Percentiles rank a stretch among this genome's conserved stretches.
phyloP scores from a whole-genome alignment of 2,888 invertebrate genomes.

The Patella ulyssiponensis region DNA sequence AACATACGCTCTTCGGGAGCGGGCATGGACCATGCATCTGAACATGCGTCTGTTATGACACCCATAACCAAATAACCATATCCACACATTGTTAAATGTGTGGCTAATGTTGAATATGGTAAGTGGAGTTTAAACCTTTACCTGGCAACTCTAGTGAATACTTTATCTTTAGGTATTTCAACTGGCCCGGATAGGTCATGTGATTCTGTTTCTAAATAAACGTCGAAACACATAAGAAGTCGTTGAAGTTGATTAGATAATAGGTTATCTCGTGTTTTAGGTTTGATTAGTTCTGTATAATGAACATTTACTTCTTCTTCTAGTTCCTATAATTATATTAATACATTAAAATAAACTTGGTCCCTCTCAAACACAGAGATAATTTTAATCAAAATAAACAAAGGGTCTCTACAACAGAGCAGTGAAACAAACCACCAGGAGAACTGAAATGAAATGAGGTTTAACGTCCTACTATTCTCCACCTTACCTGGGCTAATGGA shows the following conservation, averaged over 20 bases:
- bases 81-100: too few species aligned
- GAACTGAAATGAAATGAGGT: too few species aligned
- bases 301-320: constrained; percentile 83
- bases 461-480: too few species aligned
- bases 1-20: too few species aligned
- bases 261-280: constrained; percentile 75
- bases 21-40: too few species aligned
- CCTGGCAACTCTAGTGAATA: constrained; percentile 75
- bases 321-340: constrained; percentile 75
- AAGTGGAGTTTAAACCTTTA: constrained; percentile 22
- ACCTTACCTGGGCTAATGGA: too few species aligned
- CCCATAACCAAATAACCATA: too few species aligned
- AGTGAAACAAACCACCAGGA: not conserved
- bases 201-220: constrained; percentile 83
- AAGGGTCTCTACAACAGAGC: not conserved
- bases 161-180: constrained; percentile 86
- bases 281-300: constrained; percentile 68
- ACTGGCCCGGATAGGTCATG: constrained; percentile 75
- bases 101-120: too few species aligned
- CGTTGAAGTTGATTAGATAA: constrained; percentile 85
- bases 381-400: not conserved
- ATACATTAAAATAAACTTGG: too few species aligned
- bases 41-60: too few species aligned
- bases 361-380: not conserved
- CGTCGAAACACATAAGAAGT: constrained; percentile 86